phyloP scores from a whole-genome alignment of 2,113 vertebrate species.

The Malurus cyaneus region DNA sequence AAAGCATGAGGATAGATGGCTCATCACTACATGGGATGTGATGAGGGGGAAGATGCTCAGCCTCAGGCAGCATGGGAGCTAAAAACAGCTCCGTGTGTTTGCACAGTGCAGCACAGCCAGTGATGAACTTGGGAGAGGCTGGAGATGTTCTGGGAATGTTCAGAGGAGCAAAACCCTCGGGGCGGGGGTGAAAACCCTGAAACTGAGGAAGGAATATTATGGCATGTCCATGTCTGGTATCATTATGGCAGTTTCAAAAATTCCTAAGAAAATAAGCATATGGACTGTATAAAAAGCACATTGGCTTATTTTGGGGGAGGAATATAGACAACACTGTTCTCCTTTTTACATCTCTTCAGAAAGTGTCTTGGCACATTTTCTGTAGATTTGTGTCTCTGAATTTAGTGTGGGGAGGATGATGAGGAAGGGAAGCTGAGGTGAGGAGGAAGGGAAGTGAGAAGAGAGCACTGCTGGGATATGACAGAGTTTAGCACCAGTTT shows the following conservation, averaged over 20 bases:
- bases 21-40: slow-evolving; percentile 5
- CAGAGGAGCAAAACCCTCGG: neutral
- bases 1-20: neutral
- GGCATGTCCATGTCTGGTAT: neutral
- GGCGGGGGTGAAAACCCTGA: neutral
- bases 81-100: neutral
- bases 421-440: neutral
- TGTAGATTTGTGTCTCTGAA: neutral
- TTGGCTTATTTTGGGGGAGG: neutral
- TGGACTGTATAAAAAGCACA: neutral
- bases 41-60: slow-evolving; percentile 31
- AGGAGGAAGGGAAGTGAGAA: neutral
- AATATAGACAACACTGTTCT: neutral
- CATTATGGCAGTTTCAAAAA: neutral
- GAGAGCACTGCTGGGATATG: neutral
- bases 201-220: neutral
- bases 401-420: neutral
- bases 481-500: neutral
- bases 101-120: neutral
- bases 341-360: neutral
- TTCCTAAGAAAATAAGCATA: neutral
- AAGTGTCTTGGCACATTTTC: neutral
- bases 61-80: neutral
- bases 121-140: neutral
- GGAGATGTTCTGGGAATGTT: neutral